A percentile compares a stretch with the other conserved stretches of the same genome.
phyloP scores from a whole-genome alignment of 2,113 vertebrate species.

The Tricholaema leucomelas region DNA sequence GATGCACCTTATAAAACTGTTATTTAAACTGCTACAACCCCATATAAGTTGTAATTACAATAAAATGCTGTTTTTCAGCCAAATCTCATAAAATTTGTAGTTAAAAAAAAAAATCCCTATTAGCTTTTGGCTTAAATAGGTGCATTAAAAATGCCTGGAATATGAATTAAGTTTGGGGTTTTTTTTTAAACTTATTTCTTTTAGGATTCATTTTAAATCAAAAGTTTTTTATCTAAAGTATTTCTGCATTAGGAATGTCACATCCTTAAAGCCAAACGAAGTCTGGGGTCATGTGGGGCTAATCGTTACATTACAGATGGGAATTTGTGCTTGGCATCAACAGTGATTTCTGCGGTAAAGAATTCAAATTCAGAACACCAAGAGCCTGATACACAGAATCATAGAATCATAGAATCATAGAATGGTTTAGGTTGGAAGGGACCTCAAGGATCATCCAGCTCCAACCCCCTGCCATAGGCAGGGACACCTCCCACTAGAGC shows the following conservation, averaged over 20 bases:
- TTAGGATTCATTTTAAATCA: neutral
- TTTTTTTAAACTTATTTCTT: no score
- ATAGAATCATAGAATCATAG: no score
- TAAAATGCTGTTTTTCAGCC: slow-evolving; percentile 31
- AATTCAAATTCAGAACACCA: neutral
- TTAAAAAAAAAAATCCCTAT: neutral
- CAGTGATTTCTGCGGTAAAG: neutral
- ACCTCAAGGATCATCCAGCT: no score
- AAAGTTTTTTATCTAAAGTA: neutral
- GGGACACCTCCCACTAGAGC: no score
- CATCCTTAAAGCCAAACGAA: neutral
- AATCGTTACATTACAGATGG: neutral
- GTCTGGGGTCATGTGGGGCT: neutral
- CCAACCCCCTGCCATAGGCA: no score
- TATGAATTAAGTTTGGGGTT: no score
- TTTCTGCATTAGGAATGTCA: neutral
- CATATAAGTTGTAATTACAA: slow-evolving; percentile 22
- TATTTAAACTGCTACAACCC: slow-evolving; percentile 12
- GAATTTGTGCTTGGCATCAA: neutral
- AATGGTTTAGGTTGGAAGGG: no score
- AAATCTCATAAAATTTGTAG: neutral
- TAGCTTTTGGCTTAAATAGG: neutral
- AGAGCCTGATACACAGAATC: neutral
- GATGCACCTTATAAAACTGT: slow-evolving; percentile 35
- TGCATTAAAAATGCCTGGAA: neutral